Conservation (phyloP, 2,888 invertebrate genomes). For the Nomada lathburiana region DNA sequence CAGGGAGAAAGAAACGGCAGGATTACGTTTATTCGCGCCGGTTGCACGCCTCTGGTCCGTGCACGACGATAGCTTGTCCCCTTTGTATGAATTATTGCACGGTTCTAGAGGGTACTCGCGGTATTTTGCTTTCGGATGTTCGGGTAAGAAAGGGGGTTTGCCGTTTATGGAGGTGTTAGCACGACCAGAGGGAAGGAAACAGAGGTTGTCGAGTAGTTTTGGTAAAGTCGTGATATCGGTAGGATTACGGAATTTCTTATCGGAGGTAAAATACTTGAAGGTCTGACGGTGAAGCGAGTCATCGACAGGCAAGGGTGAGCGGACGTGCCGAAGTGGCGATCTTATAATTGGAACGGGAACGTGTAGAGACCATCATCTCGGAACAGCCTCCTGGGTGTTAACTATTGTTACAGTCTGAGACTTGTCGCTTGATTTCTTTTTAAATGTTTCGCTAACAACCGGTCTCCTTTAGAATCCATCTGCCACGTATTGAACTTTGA, state of each 20-base stretch:
- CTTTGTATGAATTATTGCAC: not conserved
- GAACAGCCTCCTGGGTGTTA: slow-evolving; percentile 16
- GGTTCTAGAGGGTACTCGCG: not conserved
- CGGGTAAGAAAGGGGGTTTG: too few species aligned
- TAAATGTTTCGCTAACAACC: not conserved
- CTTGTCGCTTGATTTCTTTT: not conserved
- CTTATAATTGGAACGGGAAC: slow-evolving; percentile 59
- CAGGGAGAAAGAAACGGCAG: not conserved
- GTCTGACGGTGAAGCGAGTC: slow-evolving; percentile 17
- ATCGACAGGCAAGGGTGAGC: slow-evolving; percentile 42
- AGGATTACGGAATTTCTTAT: slow-evolving; percentile 6
- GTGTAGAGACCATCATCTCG: slow-evolving; percentile 44
- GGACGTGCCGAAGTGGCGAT: slow-evolving; percentile 64
- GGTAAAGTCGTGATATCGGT: slow-evolving; percentile 6
- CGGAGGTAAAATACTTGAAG: slow-evolving; percentile 14
- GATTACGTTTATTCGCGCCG: not conserved
- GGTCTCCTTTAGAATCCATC: not conserved
- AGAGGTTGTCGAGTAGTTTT: not conserved
- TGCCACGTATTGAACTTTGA: not conserved
- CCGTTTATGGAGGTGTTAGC: too few species aligned
- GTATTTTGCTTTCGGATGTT: too few species aligned
- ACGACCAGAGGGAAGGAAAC: not conserved
- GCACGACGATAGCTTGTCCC: not conserved
- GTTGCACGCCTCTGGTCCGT: not conserved
- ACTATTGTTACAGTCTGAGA: slow-evolving; percentile 28